These are phyloP conservation scores for Liposcelis brunnea DNA, from an alignment of 2,888 invertebrate genomes.

Conservation along the genomic window DNA sequence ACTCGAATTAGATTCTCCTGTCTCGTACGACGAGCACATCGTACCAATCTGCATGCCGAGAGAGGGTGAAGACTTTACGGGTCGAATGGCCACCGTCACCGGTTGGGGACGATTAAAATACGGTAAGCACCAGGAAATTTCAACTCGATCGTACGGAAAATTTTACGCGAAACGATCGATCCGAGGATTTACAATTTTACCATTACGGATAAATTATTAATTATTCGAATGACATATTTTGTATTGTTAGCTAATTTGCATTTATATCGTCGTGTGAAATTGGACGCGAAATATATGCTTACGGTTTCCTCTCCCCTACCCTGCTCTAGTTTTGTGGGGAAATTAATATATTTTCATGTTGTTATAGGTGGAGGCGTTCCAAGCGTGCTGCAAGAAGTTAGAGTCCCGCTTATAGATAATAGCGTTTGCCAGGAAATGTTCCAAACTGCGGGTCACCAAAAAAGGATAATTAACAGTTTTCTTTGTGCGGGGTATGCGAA, in stretches of 20 bases:
- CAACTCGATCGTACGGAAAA: no score
- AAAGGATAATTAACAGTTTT: conserved; percentile 72
- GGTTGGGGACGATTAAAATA: conserved; percentile 88
- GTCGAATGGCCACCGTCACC: conserved; percentile 73
- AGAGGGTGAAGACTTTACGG: conserved; percentile 56
- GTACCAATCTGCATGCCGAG: conserved; percentile 87
- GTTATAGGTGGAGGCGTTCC: conserved; percentile 61
- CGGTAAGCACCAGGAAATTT: conserved; percentile 36
- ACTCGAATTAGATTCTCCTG: conserved; percentile 64
- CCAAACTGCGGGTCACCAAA: conserved; percentile 72
- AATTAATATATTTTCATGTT: conserved; percentile 3
- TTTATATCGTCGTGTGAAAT: conserved; percentile 5
- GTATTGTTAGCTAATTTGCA: not conserved
- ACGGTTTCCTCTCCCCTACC: not conserved
- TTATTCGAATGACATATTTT: conserved; percentile 2
- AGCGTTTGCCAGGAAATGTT: conserved; percentile 88
- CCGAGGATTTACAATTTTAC: no score
- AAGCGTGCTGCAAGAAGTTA: conserved; percentile 72
- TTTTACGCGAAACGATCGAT: no score
- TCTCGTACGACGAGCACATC: conserved; percentile 71
- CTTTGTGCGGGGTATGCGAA: conserved; percentile 85
- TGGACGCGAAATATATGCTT: not conserved
- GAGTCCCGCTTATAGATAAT: conserved; percentile 83
- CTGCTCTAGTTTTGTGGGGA: no score
- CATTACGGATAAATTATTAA: no score